Percentiles rank a stretch among this genome's conserved stretches.
phyloP scores from a whole-genome alignment of 2,797 vertebrate species.

The Melanotaenia pygmaea region DNA sequence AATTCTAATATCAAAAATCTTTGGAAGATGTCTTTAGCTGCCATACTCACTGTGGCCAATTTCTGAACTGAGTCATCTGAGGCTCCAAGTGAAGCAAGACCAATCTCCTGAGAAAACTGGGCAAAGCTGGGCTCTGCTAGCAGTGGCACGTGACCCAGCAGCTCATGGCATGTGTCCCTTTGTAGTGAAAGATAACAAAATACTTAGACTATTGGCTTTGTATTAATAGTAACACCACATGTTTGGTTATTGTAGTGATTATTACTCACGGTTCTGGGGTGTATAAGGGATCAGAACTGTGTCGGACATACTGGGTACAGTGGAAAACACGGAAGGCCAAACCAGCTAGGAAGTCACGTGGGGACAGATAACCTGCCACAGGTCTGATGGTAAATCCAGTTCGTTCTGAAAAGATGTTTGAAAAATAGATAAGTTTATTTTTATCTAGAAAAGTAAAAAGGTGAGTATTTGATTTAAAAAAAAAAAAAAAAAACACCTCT shows the following conservation, averaged over 20 bases:
- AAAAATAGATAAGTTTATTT: constrained; percentile 2
- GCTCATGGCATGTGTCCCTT: constrained; percentile 95
- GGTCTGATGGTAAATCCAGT: constrained; percentile 96
- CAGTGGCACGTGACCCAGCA: constrained; percentile 93
- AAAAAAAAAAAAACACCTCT: constrained; percentile 81
- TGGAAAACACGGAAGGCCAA: constrained; percentile 98
- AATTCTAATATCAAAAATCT: background rate
- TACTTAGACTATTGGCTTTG: background rate
- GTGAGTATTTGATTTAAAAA: background rate
- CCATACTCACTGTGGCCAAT: constrained; percentile 88
- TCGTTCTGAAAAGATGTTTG: constrained; percentile 83
- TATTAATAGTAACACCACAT: background rate
- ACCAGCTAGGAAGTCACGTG: constrained; percentile 96
- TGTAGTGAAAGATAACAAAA: constrained; percentile 46
- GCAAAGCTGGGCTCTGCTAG: constrained; percentile 95
- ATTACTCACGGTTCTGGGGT: constrained; percentile 95
- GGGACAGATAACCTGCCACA: constrained; percentile 95
- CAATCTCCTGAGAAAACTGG: constrained; percentile 97
- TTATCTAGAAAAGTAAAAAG: background rate
- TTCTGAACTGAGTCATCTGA: constrained; percentile 94
- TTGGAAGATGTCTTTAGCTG: constrained; percentile 46
- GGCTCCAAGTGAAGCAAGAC: constrained; percentile 92
- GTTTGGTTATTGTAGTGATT: background rate
- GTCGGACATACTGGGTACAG: constrained; percentile 97
- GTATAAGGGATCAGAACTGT: constrained; percentile 96